Evolutionary conservation across 2,888 invertebrate genomes (phyloP).

Genomic region (Syrista parreyssii): DNA sequence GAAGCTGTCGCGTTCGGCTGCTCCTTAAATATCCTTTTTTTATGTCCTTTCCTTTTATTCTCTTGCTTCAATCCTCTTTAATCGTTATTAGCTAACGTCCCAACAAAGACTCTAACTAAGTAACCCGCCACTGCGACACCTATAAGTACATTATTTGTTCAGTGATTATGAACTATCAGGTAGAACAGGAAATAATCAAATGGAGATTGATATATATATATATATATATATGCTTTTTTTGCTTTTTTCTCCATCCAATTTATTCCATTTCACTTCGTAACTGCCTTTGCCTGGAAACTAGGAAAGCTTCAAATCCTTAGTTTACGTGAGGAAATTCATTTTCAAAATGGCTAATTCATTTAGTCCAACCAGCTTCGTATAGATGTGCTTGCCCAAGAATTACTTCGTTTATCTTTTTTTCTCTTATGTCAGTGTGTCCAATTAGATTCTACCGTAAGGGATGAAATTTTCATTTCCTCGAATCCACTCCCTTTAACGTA

Average conservation of each 20-base stretch:
- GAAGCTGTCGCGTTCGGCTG: neutral
- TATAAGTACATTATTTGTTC: too few species aligned
- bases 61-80: neutral
- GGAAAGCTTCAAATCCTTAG: neutral
- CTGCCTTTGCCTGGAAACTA: neutral
- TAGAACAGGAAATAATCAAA: neutral
- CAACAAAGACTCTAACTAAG: neutral
- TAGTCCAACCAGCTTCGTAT: neutral
- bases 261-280: neutral
- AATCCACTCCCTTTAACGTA: neutral
- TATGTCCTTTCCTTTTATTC: neutral
- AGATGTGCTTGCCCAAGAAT: neutral
- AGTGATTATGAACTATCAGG: neutral
- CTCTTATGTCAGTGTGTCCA: neutral
- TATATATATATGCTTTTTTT: neutral
- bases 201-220: neutral
- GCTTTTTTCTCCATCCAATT: neutral
- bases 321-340: neutral
- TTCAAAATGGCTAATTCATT: neutral
- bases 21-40: neutral
- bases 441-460: neutral
- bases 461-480: neutral
- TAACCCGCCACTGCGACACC: neutral
- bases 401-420: neutral
- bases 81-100: neutral